Conservation (phyloP, 2,888 invertebrate species). For the Brachypterus glaber region DNA sequence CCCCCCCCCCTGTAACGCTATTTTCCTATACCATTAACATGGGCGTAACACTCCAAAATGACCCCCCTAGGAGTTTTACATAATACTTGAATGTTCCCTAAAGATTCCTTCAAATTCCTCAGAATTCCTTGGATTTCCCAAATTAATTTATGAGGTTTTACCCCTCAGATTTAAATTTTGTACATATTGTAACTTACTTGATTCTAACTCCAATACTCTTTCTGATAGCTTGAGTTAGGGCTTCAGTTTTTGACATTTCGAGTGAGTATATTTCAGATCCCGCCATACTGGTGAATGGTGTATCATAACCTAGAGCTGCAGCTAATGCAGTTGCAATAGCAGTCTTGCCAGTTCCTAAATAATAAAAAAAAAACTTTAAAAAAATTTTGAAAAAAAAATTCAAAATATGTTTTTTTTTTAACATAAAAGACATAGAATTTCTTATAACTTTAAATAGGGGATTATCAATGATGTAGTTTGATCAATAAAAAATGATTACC, state of each 20-base stretch:
- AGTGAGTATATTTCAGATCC: conserved; percentile 97
- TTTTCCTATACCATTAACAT: no score
- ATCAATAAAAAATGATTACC: conserved; percentile 42
- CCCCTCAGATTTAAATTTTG: no score
- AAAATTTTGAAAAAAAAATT: no score
- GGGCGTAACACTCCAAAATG: no score
- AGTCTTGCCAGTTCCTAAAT: conserved; percentile 73
- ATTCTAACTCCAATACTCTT: conserved; percentile 92
- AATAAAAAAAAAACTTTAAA: conserved; percentile 2
- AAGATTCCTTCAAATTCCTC: no score
- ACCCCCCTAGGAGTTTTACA: no score
- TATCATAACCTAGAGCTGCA: conserved; percentile 85
- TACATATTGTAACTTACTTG: conserved; percentile 28
- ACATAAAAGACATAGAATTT: conserved; percentile 4
- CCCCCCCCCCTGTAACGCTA: no score
- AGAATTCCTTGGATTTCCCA: no score
- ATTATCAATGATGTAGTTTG: conserved; percentile 13
- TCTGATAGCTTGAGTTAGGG: conserved; percentile 89
- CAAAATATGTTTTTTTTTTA: conserved; percentile 2
- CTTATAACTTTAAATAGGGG: background rate
- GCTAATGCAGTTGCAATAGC: conserved; percentile 97
- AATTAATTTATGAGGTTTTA: no score
- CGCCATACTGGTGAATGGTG: conserved; percentile 97
- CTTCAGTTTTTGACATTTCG: conserved; percentile 99
- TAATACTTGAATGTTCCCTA: no score